Evolutionary conservation across 2,113 vertebrate species (phyloP), one percentile per base, ranked within the genome.

Genomic region (Ibidorhyncha struthersii): DNA sequence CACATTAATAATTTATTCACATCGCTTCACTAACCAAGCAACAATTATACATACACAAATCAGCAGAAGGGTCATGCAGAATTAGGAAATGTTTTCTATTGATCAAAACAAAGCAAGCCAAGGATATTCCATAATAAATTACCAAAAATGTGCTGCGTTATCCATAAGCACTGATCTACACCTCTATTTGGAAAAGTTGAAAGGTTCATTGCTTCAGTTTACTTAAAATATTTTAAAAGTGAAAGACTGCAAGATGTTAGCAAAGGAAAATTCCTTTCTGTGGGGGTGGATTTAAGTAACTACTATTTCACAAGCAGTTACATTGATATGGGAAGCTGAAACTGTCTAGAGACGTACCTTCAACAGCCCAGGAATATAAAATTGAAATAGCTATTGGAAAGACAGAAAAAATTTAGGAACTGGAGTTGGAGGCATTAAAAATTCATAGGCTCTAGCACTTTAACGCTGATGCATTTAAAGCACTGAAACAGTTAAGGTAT

Each of bases 401-500:
- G 78, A 77, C 27, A 47, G 50, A 88, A 95, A 71, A 86, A 93
- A 96, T 43, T 95, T 95, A 73, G 78, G 74, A 96, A 97, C 62
- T 82, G 32, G 34, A 95, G 65, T 76, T 72, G 43, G 45, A 93
- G 12, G 23, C 26, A 74, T 97, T 80, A 95, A 95, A 95, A 96
- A 94, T 95, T 96, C 78, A 96, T 71, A 74, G 50, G 47, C 40
- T 86, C 49, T 45, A 73, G 58, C 80, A 52, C 53, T 96, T 96
- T 76, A 86, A 82, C 38, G 89, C 52, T 96, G 76, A 95, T 94
- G 89, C 61, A 97, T 84, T 58, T 80, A 76, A 38, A 96, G 96
- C 93, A 62, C 14, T 12, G 95, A 97, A 97, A 96, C 10, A 82
- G 98, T 97, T 98, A 97, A 98, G 98, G 89, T 88, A 96, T 96